Evolutionary conservation across 1,140 invertebrate species (phyloP).

Genomic region (Drosophila setifemur): DNA sequence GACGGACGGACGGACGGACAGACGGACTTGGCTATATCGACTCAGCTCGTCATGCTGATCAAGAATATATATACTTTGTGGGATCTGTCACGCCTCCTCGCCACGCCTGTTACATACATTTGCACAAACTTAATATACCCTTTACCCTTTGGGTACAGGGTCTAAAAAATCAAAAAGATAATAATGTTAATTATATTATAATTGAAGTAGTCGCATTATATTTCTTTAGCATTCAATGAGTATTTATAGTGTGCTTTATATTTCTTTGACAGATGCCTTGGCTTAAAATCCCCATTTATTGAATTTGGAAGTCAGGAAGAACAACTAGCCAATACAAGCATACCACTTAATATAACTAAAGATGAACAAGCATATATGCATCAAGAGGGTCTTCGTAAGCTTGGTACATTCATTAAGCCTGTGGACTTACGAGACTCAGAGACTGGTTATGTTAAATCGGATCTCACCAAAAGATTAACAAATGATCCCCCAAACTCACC

Average conservation of each 20-base stretch:
- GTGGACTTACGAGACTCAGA: constrained; percentile 72
- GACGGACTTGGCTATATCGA: too few relatives aligned
- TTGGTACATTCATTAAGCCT: constrained; percentile 80
- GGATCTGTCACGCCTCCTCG: too few relatives aligned
- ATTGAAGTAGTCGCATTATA: too few relatives aligned
- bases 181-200: too few relatives aligned
- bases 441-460: constrained; percentile 71
- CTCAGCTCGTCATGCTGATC: too few relatives aligned
- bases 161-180: too few relatives aligned
- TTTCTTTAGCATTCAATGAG: neutral
- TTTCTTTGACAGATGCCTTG: constrained; percentile 59
- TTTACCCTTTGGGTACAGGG: too few relatives aligned
- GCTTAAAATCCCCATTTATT: constrained; percentile 79
- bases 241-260: neutral
- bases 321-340: constrained; percentile 74
- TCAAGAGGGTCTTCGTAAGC: constrained; percentile 71
- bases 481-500: constrained; percentile 28
- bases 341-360: constrained; percentile 77
- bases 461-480: constrained; percentile 68
- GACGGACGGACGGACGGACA: too few relatives aligned
- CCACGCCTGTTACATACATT: too few relatives aligned
- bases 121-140: too few relatives aligned
- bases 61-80: too few relatives aligned
- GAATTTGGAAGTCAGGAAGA: constrained; percentile 73
- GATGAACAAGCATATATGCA: constrained; percentile 78